Evolutionary conservation across 2,797 vertebrate genomes (phyloP).

Genomic region (Thalassophryne amazonica): DNA sequence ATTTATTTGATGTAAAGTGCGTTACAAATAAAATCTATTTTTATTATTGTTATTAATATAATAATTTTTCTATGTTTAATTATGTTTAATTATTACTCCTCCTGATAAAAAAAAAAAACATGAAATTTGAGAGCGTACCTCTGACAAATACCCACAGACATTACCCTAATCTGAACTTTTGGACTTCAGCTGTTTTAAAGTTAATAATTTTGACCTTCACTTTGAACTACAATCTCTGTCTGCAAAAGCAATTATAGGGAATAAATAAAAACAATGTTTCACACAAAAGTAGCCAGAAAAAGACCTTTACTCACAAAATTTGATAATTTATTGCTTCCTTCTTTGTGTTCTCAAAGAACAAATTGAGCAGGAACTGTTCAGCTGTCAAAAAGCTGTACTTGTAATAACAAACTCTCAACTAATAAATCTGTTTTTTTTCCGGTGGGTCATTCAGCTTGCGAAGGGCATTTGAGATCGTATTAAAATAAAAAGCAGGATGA

Average conservation of each 20-base stretch:
- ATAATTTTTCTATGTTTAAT: no score
- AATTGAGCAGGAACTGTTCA: slow-evolving; percentile 10
- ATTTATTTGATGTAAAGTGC: no score
- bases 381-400: slow-evolving; percentile 15
- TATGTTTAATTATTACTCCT: no score
- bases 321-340: slow-evolving; percentile 1
- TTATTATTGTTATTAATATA: no score
- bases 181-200: no score
- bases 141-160: no score
- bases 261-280: no score
- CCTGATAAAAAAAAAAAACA: no score
- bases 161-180: no score
- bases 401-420: slow-evolving; percentile 28
- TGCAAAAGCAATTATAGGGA: no score
- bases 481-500: slow-evolving; percentile 25
- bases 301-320: neutral
- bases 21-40: no score
- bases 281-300: neutral
- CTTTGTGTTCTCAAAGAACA: slow-evolving; percentile 10
- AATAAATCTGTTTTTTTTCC: slow-evolving; percentile 21
- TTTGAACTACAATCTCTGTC: neutral
- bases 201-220: neutral
- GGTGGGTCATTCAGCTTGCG: slow-evolving; percentile 8
- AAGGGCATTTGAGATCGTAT: slow-evolving; percentile 23
- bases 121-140: no score